Evolutionary conservation across 2,888 invertebrate species (phyloP).

Genomic region (Eumerus sabulonum): DNA sequence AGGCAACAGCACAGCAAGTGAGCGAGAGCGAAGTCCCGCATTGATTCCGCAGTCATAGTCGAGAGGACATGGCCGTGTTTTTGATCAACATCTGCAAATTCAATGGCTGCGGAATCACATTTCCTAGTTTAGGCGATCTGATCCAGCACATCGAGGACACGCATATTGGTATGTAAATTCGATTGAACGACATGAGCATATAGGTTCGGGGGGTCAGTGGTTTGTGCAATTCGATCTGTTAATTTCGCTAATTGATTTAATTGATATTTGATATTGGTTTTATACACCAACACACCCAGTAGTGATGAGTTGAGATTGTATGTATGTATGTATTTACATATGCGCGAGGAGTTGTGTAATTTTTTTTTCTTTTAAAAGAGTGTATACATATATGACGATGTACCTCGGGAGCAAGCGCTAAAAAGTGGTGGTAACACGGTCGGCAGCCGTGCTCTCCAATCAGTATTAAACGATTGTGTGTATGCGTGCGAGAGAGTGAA

Average conservation of each 20-base stretch:
- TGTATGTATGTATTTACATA: slow-evolving; percentile 14
- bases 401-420: slow-evolving; percentile 64
- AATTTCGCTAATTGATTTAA: slow-evolving; percentile 65
- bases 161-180: slow-evolving; percentile 85
- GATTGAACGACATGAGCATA: slow-evolving; percentile 42
- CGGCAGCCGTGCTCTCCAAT: neutral
- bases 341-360: too few relatives aligned
- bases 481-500: slow-evolving; percentile 8
- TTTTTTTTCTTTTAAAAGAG: too few relatives aligned
- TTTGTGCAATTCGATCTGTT: slow-evolving; percentile 51
- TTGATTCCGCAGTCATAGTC: slow-evolving; percentile 78
- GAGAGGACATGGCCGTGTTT: slow-evolving; percentile 90
- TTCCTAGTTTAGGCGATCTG: slow-evolving; percentile 88
- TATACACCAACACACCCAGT: slow-evolving; percentile 32
- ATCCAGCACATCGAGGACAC: slow-evolving; percentile 93
- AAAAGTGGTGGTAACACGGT: slow-evolving; percentile 22
- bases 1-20: slow-evolving; percentile 28
- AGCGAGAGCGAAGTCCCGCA: slow-evolving; percentile 72
- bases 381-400: too few relatives aligned
- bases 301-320: slow-evolving; percentile 19
- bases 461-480: too few relatives aligned
- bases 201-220: slow-evolving; percentile 58
- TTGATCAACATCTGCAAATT: slow-evolving; percentile 94
- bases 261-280: slow-evolving; percentile 66
- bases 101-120: slow-evolving; percentile 91